phyloP scores from a whole-genome alignment of 2,888 invertebrate species.

The Cylloceria caligata region DNA sequence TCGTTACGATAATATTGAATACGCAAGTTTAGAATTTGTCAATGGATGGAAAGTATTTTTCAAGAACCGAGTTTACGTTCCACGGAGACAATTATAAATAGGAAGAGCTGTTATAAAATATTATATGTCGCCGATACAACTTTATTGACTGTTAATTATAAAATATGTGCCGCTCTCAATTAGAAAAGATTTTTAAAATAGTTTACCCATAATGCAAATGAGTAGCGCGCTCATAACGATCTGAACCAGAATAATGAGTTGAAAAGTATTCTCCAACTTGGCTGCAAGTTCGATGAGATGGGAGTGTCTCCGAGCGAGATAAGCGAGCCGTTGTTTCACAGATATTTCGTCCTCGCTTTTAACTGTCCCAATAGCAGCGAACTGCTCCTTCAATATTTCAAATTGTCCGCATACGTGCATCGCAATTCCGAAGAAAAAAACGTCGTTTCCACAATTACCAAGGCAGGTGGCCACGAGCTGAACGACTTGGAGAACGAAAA shows the following conservation, averaged over 20 bases:
- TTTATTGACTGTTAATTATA: no score
- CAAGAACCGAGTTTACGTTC: neutral
- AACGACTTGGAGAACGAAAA: slow-evolving; percentile 69
- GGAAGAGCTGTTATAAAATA: neutral
- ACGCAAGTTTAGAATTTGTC: neutral
- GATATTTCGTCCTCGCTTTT: slow-evolving; percentile 26
- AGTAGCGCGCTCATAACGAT: slow-evolving; percentile 70
- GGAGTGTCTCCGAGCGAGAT: slow-evolving; percentile 66
- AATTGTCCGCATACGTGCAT: slow-evolving; percentile 82
- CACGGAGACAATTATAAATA: neutral
- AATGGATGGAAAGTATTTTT: neutral
- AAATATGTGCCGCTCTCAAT: neutral
- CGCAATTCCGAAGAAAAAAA: slow-evolving; percentile 77
- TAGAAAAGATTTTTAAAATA: neutral
- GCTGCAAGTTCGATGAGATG: slow-evolving; percentile 68
- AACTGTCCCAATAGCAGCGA: slow-evolving; percentile 62
- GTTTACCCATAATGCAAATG: slow-evolving; percentile 73
- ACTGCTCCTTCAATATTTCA: slow-evolving; percentile 74
- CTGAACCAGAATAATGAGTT: slow-evolving; percentile 72
- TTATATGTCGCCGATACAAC: neutral
- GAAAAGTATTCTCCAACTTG: slow-evolving; percentile 68
- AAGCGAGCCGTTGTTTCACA: slow-evolving; percentile 34
- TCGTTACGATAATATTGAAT: neutral
- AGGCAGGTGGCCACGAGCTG: slow-evolving; percentile 69
- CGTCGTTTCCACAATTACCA: slow-evolving; percentile 74